A percentile compares a stretch with the other conserved stretches of the same genome.
phyloP scores from a whole-genome alignment of 2,797 vertebrate species.

The Characodon lateralis region DNA sequence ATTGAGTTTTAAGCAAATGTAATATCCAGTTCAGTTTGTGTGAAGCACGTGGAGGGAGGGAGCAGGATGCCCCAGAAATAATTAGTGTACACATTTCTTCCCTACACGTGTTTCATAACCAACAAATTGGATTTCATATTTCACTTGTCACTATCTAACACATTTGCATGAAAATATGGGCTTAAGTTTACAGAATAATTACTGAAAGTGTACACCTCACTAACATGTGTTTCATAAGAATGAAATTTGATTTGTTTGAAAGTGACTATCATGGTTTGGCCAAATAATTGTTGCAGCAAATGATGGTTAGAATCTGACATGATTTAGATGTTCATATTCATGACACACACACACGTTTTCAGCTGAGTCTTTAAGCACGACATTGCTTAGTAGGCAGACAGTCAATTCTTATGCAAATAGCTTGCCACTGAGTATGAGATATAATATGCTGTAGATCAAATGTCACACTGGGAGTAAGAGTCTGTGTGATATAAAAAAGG shows the following conservation, averaged over 20 bases:
- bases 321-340: slow-evolving; percentile 78
- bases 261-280: slow-evolving; percentile 83
- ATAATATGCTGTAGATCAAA: slow-evolving; percentile 84
- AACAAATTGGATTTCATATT: slow-evolving; percentile 98
- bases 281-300: slow-evolving; percentile 86
- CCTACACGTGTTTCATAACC: slow-evolving; percentile 98
- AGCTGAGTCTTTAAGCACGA: slow-evolving; percentile 79
- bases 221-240: slow-evolving; percentile 96
- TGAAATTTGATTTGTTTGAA: slow-evolving; percentile 96
- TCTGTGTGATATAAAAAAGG: slow-evolving; percentile 79
- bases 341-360: slow-evolving; percentile 74
- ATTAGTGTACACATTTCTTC: slow-evolving; percentile 96
- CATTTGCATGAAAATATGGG: slow-evolving; percentile 95
- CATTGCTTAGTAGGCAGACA: slow-evolving; percentile 79
- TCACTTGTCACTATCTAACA: slow-evolving; percentile 97
- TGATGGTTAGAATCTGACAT: slow-evolving; percentile 78
- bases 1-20: slow-evolving; percentile 99
- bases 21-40: slow-evolving; percentile 92
- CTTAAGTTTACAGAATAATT: slow-evolving; percentile 94
- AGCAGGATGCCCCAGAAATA: slow-evolving; percentile 91
- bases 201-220: slow-evolving; percentile 98
- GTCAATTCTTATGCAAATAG: slow-evolving; percentile 84
- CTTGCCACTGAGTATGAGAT: slow-evolving; percentile 65
- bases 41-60: slow-evolving; percentile 63
- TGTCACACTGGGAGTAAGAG: slow-evolving; percentile 81